Conservation (phyloP, 2,888 invertebrate species). For the Drosophila peninsularis region DNA sequence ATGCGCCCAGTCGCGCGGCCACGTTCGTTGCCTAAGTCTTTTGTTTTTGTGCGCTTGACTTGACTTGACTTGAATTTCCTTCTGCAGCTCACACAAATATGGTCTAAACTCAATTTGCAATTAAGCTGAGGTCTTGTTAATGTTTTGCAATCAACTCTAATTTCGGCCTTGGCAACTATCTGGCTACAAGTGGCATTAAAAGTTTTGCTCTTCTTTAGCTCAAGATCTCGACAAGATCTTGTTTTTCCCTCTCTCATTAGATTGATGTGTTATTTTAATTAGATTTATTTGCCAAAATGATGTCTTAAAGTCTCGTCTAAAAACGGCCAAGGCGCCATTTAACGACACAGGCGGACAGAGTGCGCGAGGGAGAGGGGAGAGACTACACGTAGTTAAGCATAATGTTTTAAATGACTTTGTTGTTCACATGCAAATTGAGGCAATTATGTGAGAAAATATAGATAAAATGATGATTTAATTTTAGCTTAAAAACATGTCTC, state of each 20-base stretch:
- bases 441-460: constrained; percentile 70
- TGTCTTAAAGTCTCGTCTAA: constrained; percentile 28
- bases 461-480: constrained; percentile 74
- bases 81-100: constrained; percentile 32
- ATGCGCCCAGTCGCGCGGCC: constrained; percentile 34
- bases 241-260: constrained; percentile 8
- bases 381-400: constrained; percentile 11
- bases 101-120: constrained; percentile 42
- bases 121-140: constrained; percentile 29
- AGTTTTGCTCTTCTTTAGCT: constrained; percentile 7
- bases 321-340: constrained; percentile 54
- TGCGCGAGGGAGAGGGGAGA: background rate
- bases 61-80: constrained; percentile 52
- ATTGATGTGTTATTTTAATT: constrained; percentile 32
- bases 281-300: constrained; percentile 31
- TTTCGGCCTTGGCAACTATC: constrained; percentile 20
- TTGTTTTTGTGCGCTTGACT: constrained; percentile 37
- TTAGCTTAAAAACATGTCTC: constrained; percentile 32
- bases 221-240: background rate
- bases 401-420: constrained; percentile 50
- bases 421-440: constrained; percentile 72
- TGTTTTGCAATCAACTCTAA: constrained; percentile 11
- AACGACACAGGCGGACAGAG: constrained; percentile 25
- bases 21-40: constrained; percentile 60
- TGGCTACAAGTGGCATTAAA: constrained; percentile 13